A percentile compares a stretch with the other conserved stretches of the same genome.
Conservation (phyloP, 2,113 vertebrate species). For the Chroicocephalus ridibundus region DNA sequence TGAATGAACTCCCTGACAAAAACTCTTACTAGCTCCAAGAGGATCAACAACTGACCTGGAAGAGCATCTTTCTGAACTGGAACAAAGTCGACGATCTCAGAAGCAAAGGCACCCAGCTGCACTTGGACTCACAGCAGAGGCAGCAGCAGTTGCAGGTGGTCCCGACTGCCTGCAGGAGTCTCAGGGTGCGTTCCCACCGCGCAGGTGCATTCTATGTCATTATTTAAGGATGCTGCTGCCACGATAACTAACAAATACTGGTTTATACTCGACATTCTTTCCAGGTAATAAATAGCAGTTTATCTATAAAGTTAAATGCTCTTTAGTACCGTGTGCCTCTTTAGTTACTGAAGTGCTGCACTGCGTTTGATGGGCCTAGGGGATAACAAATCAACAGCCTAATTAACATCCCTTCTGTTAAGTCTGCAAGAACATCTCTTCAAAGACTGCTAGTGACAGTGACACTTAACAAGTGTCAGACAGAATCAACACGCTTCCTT, state of each 20-base stretch:
- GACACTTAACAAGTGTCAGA: neutral
- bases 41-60: neutral
- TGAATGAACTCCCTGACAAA: neutral
- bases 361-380: neutral
- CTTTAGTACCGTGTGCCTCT: neutral
- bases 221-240: neutral
- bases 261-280: neutral
- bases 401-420: neutral
- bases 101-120: neutral
- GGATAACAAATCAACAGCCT: neutral
- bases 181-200: neutral
- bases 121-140: neutral
- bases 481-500: neutral
- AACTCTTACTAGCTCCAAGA: neutral
- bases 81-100: neutral
- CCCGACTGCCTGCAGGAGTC: neutral
- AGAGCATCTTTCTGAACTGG: neutral
- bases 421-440: neutral
- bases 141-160: neutral
- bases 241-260: neutral
- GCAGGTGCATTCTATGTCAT: fast-evolving
- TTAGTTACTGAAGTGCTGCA: neutral
- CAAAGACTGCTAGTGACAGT: neutral
- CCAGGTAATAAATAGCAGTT: neutral
- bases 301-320: neutral